Conservation (phyloP, 1,140 invertebrate species). For the Prorops nasuta region DNA sequence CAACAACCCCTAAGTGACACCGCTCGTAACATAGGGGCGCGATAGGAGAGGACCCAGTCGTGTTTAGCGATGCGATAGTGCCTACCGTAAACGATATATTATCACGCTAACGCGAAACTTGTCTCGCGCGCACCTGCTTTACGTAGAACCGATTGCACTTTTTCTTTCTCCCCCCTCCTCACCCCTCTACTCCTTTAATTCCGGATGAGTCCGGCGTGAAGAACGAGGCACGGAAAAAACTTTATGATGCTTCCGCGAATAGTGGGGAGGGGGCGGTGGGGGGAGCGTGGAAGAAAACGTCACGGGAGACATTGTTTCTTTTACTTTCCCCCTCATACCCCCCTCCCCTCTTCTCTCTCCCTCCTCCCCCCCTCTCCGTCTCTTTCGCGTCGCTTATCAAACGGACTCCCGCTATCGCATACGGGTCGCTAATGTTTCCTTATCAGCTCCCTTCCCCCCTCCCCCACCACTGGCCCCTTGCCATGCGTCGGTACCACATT, state of each 20-base stretch:
- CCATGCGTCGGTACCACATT: constrained; percentile 31
- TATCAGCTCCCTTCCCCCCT: constrained; percentile 49
- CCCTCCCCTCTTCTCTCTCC: too few species aligned
- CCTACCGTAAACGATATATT: constrained; percentile 14
- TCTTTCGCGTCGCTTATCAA: constrained; percentile 41
- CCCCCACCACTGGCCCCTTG: constrained; percentile 23
- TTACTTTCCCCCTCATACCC: too few species aligned
- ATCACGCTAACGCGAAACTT: too few species aligned
- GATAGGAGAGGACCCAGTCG: constrained; percentile 21
- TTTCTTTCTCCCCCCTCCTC: too few species aligned
- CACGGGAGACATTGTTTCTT: not conserved
- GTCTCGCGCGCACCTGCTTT: too few species aligned
- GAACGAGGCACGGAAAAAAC: too few species aligned
- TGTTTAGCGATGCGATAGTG: constrained; percentile 14
- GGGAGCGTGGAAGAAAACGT: too few species aligned
- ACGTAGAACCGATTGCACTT: too few species aligned
- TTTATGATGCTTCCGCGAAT: not conserved
- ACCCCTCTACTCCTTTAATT: too few species aligned
- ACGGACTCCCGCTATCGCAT: constrained; percentile 43
- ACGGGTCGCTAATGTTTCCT: constrained; percentile 57
- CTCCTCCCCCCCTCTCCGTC: not conserved
- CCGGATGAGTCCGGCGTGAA: too few species aligned
- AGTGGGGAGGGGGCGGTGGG: not conserved
- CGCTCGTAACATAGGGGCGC: constrained; percentile 24
- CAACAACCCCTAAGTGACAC: constrained; percentile 17